Evolutionary conservation across 1,140 invertebrate genomes (phyloP).

Genomic region (Eriosoma lanigerum): DNA sequence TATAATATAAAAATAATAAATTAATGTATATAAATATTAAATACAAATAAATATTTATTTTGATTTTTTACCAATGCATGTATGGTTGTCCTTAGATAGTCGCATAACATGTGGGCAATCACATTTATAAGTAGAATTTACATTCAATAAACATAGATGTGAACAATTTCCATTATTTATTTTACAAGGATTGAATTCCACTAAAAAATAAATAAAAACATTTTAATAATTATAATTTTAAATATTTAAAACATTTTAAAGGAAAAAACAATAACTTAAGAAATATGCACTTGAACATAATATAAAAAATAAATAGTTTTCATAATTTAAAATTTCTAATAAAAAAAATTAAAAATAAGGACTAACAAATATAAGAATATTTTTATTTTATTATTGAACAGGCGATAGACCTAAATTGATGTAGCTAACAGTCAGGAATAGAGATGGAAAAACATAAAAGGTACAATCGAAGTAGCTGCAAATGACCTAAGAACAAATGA

Average conservation of each 20-base stretch:
- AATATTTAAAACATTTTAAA: too few species aligned
- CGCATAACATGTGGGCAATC: constrained; percentile 79
- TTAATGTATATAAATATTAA: background rate
- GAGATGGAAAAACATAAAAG: background rate
- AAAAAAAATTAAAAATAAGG: too few species aligned
- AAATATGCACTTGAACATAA: too few species aligned
- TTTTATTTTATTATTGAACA: too few species aligned
- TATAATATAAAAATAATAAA: constrained; percentile 56
- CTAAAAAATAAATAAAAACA: constrained; percentile 54
- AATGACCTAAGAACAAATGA: background rate
- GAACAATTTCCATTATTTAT: constrained; percentile 66
- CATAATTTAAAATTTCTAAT: too few species aligned
- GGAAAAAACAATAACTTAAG: too few species aligned
- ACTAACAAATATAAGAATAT: too few species aligned
- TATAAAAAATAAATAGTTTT: too few species aligned
- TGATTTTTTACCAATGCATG: constrained; percentile 65
- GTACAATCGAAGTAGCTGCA: background rate
- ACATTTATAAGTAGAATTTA: constrained; percentile 67
- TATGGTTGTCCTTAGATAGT: constrained; percentile 65
- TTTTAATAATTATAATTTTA: background rate
- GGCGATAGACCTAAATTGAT: too few species aligned
- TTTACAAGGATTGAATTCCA: constrained; percentile 63
- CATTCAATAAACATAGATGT: constrained; percentile 67
- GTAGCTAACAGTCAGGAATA: background rate
- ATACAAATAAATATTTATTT: background rate